Conservation (phyloP, 2,113 vertebrate species). For the Dipodomys stephensi region DNA sequence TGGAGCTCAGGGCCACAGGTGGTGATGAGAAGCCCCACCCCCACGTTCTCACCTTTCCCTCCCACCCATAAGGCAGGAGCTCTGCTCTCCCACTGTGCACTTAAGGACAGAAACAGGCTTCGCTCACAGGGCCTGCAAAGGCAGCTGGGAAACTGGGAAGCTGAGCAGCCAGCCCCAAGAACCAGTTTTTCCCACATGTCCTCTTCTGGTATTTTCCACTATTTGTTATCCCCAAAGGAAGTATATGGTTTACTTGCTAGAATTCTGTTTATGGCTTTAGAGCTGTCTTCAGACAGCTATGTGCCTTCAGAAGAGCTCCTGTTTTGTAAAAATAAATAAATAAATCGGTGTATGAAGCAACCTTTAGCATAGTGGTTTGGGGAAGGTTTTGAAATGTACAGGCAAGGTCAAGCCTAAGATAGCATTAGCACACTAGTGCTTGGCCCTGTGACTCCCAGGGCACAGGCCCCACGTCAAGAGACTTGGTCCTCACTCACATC, state of each 20-base stretch:
- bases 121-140: not conserved
- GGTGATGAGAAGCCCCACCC: not conserved
- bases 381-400: not conserved
- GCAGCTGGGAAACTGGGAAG: rapidly evolving
- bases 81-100: not conserved
- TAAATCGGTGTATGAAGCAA: slow-evolving; percentile 35
- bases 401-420: slow-evolving; percentile 12
- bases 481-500: no score
- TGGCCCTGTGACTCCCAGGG: not conserved
- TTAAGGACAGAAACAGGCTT: not conserved
- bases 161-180: not conserved
- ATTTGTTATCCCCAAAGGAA: not conserved
- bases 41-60: not conserved
- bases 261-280: slow-evolving; percentile 27
- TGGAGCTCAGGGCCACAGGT: not conserved
- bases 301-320: slow-evolving; percentile 1
- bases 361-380: not conserved
- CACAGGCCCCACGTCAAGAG: not conserved
- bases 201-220: not conserved
- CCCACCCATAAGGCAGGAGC: not conserved
- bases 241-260: not conserved
- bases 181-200: not conserved
- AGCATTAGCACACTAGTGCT: no score
- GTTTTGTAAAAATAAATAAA: not conserved
- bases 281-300: slow-evolving; percentile 30